Percentiles rank a stretch among this genome's conserved stretches.
These are phyloP conservation scores for Diorhabda sublineata DNA, from an alignment of 1,140 invertebrate species.

Conservation along the genomic window DNA sequence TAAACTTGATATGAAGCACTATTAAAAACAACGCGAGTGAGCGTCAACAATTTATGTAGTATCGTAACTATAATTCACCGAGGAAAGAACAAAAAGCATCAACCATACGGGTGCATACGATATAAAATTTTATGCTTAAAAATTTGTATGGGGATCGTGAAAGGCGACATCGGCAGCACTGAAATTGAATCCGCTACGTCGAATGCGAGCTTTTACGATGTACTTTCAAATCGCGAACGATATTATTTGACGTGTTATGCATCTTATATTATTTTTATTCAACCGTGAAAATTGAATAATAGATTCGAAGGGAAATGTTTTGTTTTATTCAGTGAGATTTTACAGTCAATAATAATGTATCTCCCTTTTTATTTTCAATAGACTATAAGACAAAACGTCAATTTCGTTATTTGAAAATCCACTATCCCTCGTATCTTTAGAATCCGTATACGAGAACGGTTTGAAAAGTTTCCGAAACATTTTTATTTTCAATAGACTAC, in stretches of 20 bases:
- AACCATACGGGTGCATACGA: constrained; percentile 1
- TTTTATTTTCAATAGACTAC: too few relatives aligned
- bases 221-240: constrained; percentile 14
- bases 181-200: constrained; percentile 15
- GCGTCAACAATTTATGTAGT: too few relatives aligned
- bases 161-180: constrained; percentile 4
- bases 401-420: too few relatives aligned
- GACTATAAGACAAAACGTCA: too few relatives aligned
- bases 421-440: too few relatives aligned
- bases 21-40: too few relatives aligned
- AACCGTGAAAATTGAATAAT: background rate
- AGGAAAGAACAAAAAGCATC: constrained; percentile 1
- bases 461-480: too few relatives aligned
- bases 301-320: background rate
- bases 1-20: too few relatives aligned
- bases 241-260: constrained; percentile 17
- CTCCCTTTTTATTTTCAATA: too few relatives aligned
- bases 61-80: background rate
- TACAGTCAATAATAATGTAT: too few relatives aligned
- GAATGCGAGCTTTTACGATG: constrained; percentile 14
- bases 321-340: too few relatives aligned
- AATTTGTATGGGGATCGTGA: constrained; percentile 16
- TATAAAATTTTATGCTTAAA: constrained; percentile 15
- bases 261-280: background rate
- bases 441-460: too few relatives aligned